Percentiles rank a stretch among this genome's conserved stretches.
Conservation (phyloP, 2,113 vertebrate genomes). For the Balaenoptera acutorostrata region DNA sequence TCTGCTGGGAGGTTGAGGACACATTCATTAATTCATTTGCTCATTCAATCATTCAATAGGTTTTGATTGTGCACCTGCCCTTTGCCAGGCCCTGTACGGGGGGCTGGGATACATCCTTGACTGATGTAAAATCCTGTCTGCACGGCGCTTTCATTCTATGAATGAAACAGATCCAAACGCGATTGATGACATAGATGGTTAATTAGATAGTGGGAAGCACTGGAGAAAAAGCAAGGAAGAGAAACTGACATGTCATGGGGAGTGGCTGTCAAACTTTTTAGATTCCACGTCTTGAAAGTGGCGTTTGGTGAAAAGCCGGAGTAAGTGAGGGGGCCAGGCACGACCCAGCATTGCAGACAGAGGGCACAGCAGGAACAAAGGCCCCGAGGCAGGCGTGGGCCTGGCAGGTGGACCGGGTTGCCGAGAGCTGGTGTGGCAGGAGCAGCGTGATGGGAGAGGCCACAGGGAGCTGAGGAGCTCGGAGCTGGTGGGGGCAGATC, state of each 20-base stretch:
- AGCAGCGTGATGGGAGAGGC: rapidly evolving
- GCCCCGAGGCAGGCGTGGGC: background rate
- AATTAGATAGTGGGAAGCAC: too few species aligned
- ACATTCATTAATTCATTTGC: rapidly evolving
- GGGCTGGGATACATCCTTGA: rapidly evolving
- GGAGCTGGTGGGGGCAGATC: rapidly evolving
- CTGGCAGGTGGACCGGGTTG: rapidly evolving
- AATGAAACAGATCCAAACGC: background rate
- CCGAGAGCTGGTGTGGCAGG: rapidly evolving
- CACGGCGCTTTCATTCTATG: rapidly evolving
- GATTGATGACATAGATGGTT: rapidly evolving
- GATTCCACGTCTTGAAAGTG: rapidly evolving
- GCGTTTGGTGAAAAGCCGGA: background rate
- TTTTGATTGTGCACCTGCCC: rapidly evolving
- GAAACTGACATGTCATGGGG: rapidly evolving
- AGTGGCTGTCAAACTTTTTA: rapidly evolving
- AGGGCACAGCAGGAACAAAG: background rate
- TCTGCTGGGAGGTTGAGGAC: rapidly evolving
- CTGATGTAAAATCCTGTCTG: rapidly evolving
- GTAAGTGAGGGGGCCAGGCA: rapidly evolving
- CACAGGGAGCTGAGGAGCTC: background rate
- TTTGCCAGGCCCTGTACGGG: rapidly evolving
- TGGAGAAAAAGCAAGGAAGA: too few species aligned
- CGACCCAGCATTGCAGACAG: rapidly evolving
- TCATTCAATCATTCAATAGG: rapidly evolving